Percentiles rank a stretch among this genome's conserved stretches.
These are phyloP conservation scores for Aphelinus certus DNA, from an alignment of 1,140 invertebrate species.

Conservation along the genomic window DNA sequence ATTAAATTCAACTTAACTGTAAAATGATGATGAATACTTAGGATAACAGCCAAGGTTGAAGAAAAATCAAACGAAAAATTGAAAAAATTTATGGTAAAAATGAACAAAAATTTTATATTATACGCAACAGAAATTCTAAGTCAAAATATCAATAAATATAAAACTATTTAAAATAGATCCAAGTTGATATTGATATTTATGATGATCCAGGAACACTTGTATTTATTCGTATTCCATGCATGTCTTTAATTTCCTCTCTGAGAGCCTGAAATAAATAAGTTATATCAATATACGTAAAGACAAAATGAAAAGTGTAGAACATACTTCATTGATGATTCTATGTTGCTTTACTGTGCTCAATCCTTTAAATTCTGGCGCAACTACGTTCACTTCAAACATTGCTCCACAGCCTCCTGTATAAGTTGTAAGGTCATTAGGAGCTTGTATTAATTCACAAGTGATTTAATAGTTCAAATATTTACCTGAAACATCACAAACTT, in stretches of 20 bases:
- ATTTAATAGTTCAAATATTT: constrained; percentile 18
- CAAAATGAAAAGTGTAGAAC: not conserved
- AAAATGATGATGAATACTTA: not conserved
- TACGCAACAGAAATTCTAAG: too few relatives aligned
- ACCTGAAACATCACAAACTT: constrained; percentile 79
- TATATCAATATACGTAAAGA: constrained; percentile 22
- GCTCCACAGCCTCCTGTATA: constrained; percentile 82
- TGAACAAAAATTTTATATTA: too few relatives aligned
- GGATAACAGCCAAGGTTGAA: not conserved
- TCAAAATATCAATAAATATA: too few relatives aligned
- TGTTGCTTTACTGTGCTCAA: constrained; percentile 83
- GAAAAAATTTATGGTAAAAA: too few relatives aligned
- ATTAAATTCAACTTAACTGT: not conserved
- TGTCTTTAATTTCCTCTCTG: constrained; percentile 82
- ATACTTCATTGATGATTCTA: constrained; percentile 78
- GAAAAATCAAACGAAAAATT: constrained; percentile 13
- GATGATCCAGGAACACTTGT: constrained; percentile 65
- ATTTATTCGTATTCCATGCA: constrained; percentile 84
- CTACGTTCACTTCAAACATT: constrained; percentile 86
- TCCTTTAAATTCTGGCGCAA: constrained; percentile 80
- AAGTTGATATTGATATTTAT: not conserved
- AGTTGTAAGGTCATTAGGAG: not conserved
- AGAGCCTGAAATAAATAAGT: constrained; percentile 68
- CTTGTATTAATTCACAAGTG: too few relatives aligned
- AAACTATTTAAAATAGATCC: too few relatives aligned